Conservation (phyloP, 1,140 invertebrate genomes). For the Brachionus rubens region DNA sequence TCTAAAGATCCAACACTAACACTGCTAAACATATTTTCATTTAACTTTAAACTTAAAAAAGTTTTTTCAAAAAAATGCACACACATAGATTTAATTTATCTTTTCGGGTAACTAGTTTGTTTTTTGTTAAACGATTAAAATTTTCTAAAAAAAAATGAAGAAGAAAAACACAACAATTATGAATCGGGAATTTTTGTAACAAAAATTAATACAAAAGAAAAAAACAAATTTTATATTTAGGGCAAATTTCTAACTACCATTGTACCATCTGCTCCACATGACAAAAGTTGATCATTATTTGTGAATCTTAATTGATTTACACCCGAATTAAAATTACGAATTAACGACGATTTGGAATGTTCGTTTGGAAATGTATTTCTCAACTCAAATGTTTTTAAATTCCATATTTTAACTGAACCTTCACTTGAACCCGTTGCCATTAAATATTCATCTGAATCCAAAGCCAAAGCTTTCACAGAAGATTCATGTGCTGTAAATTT, state of each 20-base stretch:
- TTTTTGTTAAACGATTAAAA: too few relatives aligned
- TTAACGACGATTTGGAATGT: slow-evolving; percentile 72
- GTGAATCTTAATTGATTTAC: slow-evolving; percentile 91
- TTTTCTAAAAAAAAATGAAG: too few relatives aligned
- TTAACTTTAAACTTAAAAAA: too few relatives aligned
- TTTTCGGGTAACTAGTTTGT: too few relatives aligned
- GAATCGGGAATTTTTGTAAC: too few relatives aligned
- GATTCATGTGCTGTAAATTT: slow-evolving; percentile 86
- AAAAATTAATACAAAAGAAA: too few relatives aligned
- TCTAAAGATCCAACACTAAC: too few relatives aligned
- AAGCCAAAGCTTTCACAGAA: slow-evolving; percentile 85
- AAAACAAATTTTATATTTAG: neutral
- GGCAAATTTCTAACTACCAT: slow-evolving; percentile 77
- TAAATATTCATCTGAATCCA: slow-evolving; percentile 90
- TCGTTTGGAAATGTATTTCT: slow-evolving; percentile 84
- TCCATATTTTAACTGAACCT: slow-evolving; percentile 97
- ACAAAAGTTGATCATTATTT: slow-evolving; percentile 79
- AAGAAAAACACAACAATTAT: too few relatives aligned
- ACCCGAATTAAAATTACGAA: slow-evolving; percentile 91
- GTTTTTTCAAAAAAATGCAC: too few relatives aligned
- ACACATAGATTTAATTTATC: too few relatives aligned
- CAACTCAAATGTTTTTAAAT: slow-evolving; percentile 75
- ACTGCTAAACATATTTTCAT: too few relatives aligned
- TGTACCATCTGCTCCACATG: slow-evolving; percentile 95
- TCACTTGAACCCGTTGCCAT: slow-evolving; percentile 96